These are phyloP conservation scores for Acanthaster planci DNA, from an alignment of 35 echinoderm and acorn worm species.

Conservation along the genomic window DNA sequence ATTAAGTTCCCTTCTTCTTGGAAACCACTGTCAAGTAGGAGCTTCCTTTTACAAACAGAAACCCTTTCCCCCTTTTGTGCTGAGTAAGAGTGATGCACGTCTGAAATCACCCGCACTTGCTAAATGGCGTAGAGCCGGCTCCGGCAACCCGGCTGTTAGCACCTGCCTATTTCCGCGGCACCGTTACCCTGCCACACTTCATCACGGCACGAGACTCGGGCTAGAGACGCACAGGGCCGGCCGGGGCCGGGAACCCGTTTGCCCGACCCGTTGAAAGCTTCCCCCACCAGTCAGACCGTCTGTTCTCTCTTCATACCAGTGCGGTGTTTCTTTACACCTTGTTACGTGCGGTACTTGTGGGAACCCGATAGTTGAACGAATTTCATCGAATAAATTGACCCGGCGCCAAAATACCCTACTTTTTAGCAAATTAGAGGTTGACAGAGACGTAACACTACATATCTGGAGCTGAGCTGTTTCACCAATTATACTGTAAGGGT, in stretches of 20 bases:
- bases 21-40: too few species aligned
- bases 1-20: too few species aligned
- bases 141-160: conserved; percentile 4
- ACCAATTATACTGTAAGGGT: too few species aligned
- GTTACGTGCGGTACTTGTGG: too few species aligned
- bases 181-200: not conserved
- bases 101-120: too few species aligned
- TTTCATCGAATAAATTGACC: conserved; percentile 11
- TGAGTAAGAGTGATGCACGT: too few species aligned
- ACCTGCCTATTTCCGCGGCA: not conserved
- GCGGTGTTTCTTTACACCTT: not conserved
- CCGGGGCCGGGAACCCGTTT: not conserved
- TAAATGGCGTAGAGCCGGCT: not conserved
- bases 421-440: conserved; percentile 2
- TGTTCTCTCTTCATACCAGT: not conserved
- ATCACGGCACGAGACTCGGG: not conserved
- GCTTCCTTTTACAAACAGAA: too few species aligned
- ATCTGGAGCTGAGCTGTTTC: not conserved
- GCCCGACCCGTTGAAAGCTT: conserved; percentile 17
- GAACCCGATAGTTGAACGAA: conserved; percentile 19
- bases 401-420: not conserved
- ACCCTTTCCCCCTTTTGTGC: too few species aligned
- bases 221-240: not conserved
- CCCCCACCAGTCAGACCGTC: not conserved
- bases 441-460: conserved; percentile 8